Conservation (phyloP, 1,140 invertebrate genomes). For the Argopecten irradians region DNA sequence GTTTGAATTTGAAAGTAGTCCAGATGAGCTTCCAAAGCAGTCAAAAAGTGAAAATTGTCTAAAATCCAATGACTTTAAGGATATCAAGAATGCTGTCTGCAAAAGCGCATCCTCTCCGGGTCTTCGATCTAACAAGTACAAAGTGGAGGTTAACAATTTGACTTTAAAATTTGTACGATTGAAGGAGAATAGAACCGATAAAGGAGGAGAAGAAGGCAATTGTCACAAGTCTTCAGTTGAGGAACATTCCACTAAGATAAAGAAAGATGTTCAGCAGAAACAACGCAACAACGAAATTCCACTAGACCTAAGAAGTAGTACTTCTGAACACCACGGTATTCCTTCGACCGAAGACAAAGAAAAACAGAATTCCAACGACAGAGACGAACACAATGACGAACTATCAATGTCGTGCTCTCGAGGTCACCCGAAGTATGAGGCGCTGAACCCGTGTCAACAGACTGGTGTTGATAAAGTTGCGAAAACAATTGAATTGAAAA, state of each 20-base stretch:
- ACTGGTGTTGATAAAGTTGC: neutral
- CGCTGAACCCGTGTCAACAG: neutral
- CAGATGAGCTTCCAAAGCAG: neutral
- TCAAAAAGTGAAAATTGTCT: slow-evolving; percentile 17
- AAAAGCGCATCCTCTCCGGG: neutral
- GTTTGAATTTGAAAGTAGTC: neutral
- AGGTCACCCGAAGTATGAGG: neutral
- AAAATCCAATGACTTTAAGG: neutral
- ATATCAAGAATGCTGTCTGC: neutral
- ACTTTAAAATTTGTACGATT: neutral
- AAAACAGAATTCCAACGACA: neutral
- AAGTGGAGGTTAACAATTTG: neutral
- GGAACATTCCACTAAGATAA: too few relatives aligned
- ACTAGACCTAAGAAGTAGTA: neutral
- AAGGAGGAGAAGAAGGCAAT: neutral
- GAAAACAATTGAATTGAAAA: neutral
- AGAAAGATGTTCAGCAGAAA: too few relatives aligned
- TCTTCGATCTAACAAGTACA: neutral
- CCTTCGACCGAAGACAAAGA: neutral
- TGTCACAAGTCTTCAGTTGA: too few relatives aligned
- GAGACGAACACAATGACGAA: neutral
- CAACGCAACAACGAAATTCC: neutral
- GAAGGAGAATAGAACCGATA: neutral
- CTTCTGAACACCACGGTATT: neutral
- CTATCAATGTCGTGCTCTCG: neutral